Evolutionary conservation across 2,888 invertebrate species (phyloP).

Genomic region (Yponomeuta malinellus): DNA sequence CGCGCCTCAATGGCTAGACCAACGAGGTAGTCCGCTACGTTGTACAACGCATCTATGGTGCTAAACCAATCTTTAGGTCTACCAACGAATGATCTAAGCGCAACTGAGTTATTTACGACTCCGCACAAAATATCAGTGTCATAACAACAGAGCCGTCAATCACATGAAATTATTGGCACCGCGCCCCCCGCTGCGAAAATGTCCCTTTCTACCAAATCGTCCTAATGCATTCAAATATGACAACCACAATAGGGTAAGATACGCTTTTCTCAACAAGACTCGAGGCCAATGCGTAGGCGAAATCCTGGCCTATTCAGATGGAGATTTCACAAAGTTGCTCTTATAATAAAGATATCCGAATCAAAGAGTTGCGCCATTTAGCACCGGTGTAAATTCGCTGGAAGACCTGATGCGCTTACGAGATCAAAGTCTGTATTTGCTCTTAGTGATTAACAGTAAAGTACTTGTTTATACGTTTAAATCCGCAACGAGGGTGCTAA

Average conservation of each 20-base stretch:
- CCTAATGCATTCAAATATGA: constrained; percentile 3
- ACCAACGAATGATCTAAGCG: too few species aligned
- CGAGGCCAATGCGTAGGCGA: not conserved
- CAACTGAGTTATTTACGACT: too few species aligned
- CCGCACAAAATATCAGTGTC: not conserved
- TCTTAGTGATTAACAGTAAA: constrained; percentile 24
- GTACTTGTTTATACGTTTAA: not conserved
- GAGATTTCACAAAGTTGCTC: constrained; percentile 7
- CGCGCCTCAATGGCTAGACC: too few species aligned
- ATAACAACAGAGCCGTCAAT: not conserved
- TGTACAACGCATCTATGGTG: too few species aligned
- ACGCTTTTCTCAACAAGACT: not conserved
- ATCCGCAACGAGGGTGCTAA: not conserved
- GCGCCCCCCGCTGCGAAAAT: not conserved
- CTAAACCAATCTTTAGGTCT: too few species aligned
- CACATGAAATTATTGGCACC: not conserved
- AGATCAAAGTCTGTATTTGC: constrained; percentile 54
- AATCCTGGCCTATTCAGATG: constrained; percentile 9
- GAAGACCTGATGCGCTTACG: constrained; percentile 7
- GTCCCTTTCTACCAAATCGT: not conserved
- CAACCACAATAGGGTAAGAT: constrained; percentile 4
- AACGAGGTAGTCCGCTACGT: too few species aligned
- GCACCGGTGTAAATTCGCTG: not conserved
- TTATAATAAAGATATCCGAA: constrained; percentile 11
- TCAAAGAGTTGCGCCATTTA: constrained; percentile 10